Conservation (phyloP, 92 coral and sea anemone genomes). For the Epizoanthus scotinus region DNA sequence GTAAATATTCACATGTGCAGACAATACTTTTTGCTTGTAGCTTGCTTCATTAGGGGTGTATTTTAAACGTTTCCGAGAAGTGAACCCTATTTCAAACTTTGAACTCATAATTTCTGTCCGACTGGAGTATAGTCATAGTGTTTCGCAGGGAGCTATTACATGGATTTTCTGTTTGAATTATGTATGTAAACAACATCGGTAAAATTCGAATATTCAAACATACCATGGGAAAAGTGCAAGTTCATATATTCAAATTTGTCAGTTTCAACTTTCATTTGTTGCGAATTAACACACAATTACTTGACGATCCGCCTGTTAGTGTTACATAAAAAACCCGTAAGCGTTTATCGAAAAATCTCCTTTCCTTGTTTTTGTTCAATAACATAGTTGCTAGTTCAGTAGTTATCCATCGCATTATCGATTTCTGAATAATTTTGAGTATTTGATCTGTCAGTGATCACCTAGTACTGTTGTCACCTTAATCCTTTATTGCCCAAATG, state of each 20-base stretch:
- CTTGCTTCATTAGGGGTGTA: neutral
- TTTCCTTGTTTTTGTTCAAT: neutral
- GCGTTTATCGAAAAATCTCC: slow-evolving; percentile 8
- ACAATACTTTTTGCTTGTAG: neutral
- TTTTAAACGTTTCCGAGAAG: neutral
- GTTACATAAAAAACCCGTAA: neutral
- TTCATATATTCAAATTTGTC: neutral
- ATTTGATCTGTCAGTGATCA: slow-evolving; percentile 9
- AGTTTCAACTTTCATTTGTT: neutral
- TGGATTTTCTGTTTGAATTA: neutral
- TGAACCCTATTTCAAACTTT: neutral
- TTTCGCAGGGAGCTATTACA: neutral
- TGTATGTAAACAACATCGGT: slow-evolving; percentile 18
- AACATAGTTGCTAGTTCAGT: too few relatives aligned
- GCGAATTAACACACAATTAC: slow-evolving; percentile 1
- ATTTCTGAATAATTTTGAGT: neutral
- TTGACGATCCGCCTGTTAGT: neutral
- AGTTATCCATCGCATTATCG: neutral
- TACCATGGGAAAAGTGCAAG: slow-evolving; percentile 8
- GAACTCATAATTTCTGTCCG: neutral
- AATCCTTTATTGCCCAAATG: neutral
- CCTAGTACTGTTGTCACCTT: neutral
- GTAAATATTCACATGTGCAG: neutral
- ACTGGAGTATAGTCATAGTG: neutral
- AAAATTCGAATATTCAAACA: slow-evolving; percentile 33